Percentiles rank a stretch among this genome's conserved stretches.
Conservation (phyloP, 1,140 invertebrate species). For the Wiebesia pumilae region DNA sequence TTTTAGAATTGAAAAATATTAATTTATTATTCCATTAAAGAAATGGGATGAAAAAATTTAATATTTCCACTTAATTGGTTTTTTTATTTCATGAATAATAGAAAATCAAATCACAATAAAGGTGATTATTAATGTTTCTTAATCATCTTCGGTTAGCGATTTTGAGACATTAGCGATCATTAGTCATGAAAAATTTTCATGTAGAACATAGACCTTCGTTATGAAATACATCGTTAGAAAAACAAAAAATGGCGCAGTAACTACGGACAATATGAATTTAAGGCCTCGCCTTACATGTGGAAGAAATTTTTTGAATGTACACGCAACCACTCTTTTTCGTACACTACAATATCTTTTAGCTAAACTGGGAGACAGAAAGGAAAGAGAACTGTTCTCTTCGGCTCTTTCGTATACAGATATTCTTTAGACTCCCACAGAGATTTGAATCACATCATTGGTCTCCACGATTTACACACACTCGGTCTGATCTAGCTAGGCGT, state of each 20-base stretch:
- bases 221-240: neutral
- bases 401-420: slow-evolving; percentile 30
- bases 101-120: neutral
- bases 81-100: neutral
- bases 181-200: neutral
- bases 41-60: neutral
- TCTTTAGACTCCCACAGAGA: slow-evolving; percentile 30
- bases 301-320: neutral
- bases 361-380: neutral
- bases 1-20: too few relatives aligned
- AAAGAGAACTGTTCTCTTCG: neutral
- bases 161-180: neutral
- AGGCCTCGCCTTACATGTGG: neutral
- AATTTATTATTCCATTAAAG: neutral
- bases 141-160: neutral
- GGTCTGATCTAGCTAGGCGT: neutral
- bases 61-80: neutral
- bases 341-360: neutral
- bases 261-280: neutral
- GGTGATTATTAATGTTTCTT: neutral
- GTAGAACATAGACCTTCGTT: neutral
- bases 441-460: neutral
- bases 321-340: neutral
- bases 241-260: neutral
- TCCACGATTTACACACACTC: neutral